A percentile compares a stretch with the other conserved stretches of the same genome.
Conservation (phyloP, 2,797 vertebrate genomes). For the Anabacerthia variegaticeps region DNA sequence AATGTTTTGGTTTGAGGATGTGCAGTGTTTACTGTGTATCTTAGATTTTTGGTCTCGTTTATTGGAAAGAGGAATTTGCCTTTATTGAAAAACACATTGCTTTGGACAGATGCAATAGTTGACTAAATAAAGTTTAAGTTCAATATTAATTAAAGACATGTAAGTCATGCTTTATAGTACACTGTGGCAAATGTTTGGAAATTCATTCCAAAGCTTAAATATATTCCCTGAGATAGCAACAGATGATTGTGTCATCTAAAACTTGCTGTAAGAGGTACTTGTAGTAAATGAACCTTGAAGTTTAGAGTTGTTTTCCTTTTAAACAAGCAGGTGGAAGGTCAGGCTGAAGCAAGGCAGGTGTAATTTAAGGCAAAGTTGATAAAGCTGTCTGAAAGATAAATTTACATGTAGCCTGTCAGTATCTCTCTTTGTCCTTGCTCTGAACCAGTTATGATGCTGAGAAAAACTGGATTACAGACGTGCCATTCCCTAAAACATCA, state of each 20-base stretch:
- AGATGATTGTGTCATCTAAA: neutral
- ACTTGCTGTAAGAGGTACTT: neutral
- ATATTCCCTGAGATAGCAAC: neutral
- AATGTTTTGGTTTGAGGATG: neutral
- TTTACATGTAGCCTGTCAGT: slow-evolving; percentile 21
- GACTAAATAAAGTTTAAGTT: neutral
- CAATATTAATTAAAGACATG: neutral
- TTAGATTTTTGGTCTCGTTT: neutral
- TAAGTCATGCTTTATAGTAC: neutral
- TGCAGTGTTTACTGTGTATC: neutral
- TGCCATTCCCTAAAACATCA: slow-evolving; percentile 1
- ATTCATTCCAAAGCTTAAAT: neutral
- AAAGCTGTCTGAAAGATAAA: slow-evolving; percentile 47
- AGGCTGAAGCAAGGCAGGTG: neutral
- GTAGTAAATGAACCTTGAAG: neutral
- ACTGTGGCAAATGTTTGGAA: neutral
- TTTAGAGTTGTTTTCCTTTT: neutral
- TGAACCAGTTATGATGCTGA: slow-evolving; percentile 49
- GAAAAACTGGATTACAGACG: slow-evolving; percentile 40
- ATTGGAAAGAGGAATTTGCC: neutral
- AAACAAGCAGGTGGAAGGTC: slow-evolving; percentile 3
- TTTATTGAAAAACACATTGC: neutral
- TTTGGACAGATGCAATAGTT: neutral
- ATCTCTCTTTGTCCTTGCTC: slow-evolving; percentile 55
- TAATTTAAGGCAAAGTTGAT: neutral